phyloP scores from a whole-genome alignment of 2,797 vertebrate species.

The Columba guinea region DNA sequence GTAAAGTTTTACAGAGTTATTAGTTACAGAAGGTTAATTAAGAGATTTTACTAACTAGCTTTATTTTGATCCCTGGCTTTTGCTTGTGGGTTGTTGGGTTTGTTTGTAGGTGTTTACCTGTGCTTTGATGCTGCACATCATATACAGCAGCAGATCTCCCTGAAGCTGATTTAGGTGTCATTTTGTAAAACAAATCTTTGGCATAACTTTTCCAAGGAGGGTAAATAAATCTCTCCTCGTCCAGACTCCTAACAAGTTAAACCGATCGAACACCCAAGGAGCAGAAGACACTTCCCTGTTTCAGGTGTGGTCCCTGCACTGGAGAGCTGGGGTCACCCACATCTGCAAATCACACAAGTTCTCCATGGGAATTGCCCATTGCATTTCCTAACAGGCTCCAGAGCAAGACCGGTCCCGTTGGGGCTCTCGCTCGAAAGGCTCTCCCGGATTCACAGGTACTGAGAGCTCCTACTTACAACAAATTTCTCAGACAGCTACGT shows the following conservation, averaged over 20 bases:
- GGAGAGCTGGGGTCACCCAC: too few relatives aligned
- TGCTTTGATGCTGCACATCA: background rate
- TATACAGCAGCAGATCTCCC: background rate
- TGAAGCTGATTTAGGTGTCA: too few relatives aligned
- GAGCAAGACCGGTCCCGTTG: background rate
- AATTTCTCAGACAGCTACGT: accelerated
- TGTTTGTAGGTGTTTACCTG: too few relatives aligned
- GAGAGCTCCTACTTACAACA: background rate
- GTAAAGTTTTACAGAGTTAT: background rate
- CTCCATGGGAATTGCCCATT: background rate
- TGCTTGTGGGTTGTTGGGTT: accelerated
- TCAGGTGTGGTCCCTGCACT: accelerated
- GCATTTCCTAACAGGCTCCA: background rate
- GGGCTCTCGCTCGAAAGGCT: background rate
- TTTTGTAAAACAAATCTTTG: background rate
- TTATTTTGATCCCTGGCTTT: background rate
- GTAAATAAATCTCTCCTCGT: background rate
- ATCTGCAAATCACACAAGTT: background rate
- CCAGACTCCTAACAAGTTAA: background rate
- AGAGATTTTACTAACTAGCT: background rate
- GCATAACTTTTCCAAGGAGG: background rate
- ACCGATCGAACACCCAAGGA: accelerated
- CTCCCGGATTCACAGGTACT: background rate
- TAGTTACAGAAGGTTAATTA: background rate
- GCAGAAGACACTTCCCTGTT: background rate